Conservation (phyloP, 2,797 vertebrate species). For the Falco peregrinus region DNA sequence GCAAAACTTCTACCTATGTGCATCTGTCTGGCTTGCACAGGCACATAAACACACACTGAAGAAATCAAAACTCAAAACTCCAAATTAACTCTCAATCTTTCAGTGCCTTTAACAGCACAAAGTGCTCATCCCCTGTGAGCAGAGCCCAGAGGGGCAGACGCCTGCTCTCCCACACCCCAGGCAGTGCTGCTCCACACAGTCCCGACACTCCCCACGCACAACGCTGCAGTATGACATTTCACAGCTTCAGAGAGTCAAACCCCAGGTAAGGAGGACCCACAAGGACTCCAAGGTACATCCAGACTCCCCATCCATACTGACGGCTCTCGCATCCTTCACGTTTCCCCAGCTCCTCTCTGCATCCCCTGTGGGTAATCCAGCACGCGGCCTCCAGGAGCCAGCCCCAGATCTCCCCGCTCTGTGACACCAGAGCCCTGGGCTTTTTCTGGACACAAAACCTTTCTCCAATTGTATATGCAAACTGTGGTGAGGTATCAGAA, state of each 20-base stretch:
- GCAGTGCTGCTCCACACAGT: fast-evolving
- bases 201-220: background rate
- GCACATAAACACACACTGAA: background rate
- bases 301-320: background rate
- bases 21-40: background rate
- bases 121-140: fast-evolving
- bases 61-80: background rate
- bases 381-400: background rate
- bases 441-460: background rate
- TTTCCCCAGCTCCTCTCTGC: background rate
- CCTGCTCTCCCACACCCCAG: background rate
- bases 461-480: background rate
- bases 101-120: background rate
- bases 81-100: background rate
- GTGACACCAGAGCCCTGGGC: fast-evolving
- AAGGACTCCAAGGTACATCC: background rate
- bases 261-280: background rate
- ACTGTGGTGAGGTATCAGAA: background rate
- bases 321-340: no score
- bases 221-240: fast-evolving
- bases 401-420: background rate
- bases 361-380: background rate
- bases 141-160: background rate
- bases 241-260: background rate
- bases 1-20: background rate